Evolutionary conservation across 2,888 invertebrate genomes (phyloP).

Genomic region (Emesis russula): DNA sequence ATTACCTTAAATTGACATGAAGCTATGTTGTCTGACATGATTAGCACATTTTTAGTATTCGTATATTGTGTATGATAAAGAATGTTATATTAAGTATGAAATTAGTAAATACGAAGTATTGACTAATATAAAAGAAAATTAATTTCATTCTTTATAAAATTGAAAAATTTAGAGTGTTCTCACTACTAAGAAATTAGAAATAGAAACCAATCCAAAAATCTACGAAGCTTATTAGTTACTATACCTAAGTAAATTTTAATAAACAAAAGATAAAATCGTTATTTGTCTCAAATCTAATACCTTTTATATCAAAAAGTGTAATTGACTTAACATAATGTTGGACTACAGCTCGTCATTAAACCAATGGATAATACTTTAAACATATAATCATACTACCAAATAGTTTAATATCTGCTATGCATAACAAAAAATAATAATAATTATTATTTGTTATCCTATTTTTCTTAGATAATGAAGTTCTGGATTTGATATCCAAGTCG

Average conservation of each 20-base stretch:
- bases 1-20: background rate
- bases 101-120: background rate
- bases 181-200: slow-evolving; percentile 18
- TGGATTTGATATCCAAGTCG: too few species aligned
- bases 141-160: slow-evolving; percentile 9
- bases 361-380: background rate
- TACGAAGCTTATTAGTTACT: slow-evolving; percentile 12
- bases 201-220: slow-evolving; percentile 21
- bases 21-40: background rate
- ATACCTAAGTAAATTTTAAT: slow-evolving; percentile 7
- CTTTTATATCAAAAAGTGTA: background rate
- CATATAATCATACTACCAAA: too few species aligned
- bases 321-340: background rate
- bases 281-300: background rate
- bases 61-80: background rate
- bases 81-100: background rate
- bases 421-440: too few species aligned
- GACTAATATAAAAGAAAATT: slow-evolving; percentile 16
- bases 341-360: slow-evolving; percentile 3
- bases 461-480: too few species aligned
- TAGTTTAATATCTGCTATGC: too few species aligned
- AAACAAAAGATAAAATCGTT: slow-evolving; percentile 3
- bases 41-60: background rate
- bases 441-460: too few species aligned
- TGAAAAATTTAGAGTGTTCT: slow-evolving; percentile 7